Conservation (phyloP, 2,113 vertebrate genomes). For the Orcinus orca region DNA sequence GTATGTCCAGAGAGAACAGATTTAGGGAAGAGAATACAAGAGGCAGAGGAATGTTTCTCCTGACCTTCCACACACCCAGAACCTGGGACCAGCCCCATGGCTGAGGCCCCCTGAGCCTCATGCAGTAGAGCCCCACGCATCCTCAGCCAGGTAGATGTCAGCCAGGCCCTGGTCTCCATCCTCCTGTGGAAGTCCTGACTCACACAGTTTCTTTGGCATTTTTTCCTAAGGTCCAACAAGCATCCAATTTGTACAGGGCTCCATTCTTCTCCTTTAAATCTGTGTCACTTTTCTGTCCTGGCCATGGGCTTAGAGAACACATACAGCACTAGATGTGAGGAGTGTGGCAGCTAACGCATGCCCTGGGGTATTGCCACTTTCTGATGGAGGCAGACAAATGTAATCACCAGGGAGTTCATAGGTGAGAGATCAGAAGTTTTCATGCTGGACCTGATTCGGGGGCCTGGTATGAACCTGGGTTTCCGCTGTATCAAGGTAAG, state of each 20-base stretch:
- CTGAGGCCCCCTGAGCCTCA: fast-evolving
- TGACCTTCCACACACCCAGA: background rate
- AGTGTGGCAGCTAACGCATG: background rate
- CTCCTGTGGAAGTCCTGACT: background rate
- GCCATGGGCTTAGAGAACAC: background rate
- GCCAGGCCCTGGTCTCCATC: fast-evolving
- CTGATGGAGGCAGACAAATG: background rate
- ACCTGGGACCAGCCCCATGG: fast-evolving
- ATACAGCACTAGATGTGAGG: fast-evolving
- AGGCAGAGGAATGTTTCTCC: too few species aligned
- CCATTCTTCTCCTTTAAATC: background rate
- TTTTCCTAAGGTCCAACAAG: background rate
- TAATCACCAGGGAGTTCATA: background rate
- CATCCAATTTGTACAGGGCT: background rate
- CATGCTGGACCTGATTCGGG: background rate
- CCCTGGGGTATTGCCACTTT: background rate
- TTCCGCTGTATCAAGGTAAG: background rate
- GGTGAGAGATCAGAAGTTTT: background rate
- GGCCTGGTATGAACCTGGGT: background rate
- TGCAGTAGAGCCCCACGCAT: fast-evolving
- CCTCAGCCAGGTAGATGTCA: fast-evolving
- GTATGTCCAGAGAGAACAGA: background rate
- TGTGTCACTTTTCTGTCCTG: background rate
- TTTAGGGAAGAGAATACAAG: background rate
- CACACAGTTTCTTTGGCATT: background rate